A percentile compares a stretch with the other conserved stretches of the same genome.
phyloP scores from a whole-genome alignment of 2,888 invertebrate species.

The Diarsia rubi region DNA sequence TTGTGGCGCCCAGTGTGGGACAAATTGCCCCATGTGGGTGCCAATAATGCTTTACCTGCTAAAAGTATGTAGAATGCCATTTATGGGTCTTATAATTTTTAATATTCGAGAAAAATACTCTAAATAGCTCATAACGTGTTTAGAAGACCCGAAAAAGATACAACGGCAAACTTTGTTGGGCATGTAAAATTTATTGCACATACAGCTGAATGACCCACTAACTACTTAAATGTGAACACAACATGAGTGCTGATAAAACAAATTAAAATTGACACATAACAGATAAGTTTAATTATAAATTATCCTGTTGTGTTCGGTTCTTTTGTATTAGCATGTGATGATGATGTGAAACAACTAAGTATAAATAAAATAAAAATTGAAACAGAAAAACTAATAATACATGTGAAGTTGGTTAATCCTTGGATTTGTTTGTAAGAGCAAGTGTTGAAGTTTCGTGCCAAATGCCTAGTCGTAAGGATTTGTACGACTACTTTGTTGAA shows the following conservation, averaged over 20 bases:
- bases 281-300: background rate
- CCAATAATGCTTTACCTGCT: background rate
- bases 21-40: background rate
- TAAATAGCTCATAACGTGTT: background rate
- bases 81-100: background rate
- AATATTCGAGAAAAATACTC: background rate
- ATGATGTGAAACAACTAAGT: background rate
- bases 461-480: conserved; percentile 17
- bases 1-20: conserved; percentile 6
- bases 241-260: background rate
- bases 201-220: background rate
- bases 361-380: background rate
- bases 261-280: background rate
- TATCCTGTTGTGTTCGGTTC: no score
- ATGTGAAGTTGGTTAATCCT: background rate
- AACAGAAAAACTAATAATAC: conserved; percentile 2
- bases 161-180: background rate
- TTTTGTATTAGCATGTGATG: background rate
- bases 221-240: background rate
- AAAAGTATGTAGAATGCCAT: background rate
- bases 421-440: background rate
- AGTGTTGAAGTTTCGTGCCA: conserved; percentile 27
- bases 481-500: background rate
- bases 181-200: no score
- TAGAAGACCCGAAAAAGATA: background rate